Conservation (phyloP, 2,888 invertebrate species). For the Parelbella ahira region DNA sequence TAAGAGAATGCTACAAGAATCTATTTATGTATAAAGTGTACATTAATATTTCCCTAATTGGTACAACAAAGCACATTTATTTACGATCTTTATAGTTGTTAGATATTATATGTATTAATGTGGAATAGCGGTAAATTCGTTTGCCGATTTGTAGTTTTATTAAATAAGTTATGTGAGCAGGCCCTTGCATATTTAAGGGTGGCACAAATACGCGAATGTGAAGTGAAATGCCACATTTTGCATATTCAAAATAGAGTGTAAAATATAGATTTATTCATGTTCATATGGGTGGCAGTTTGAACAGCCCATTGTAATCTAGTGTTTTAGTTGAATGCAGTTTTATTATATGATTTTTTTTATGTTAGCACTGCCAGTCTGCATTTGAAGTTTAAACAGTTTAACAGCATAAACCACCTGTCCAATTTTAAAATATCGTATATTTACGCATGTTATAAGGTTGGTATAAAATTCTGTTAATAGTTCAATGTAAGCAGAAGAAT, state of each 20-base stretch:
- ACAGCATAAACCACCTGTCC: slow-evolving; percentile 24
- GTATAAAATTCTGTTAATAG: slow-evolving; percentile 16
- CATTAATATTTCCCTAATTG: slow-evolving; percentile 36
- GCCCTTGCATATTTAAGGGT: slow-evolving; percentile 49
- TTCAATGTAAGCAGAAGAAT: too few relatives aligned
- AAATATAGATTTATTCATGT: slow-evolving; percentile 9
- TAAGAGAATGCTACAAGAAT: slow-evolving; percentile 27
- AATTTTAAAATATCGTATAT: slow-evolving; percentile 26
- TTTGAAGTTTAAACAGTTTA: slow-evolving; percentile 41
- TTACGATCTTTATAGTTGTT: slow-evolving; percentile 31
- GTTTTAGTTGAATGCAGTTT: slow-evolving; percentile 48
- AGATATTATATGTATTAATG: slow-evolving; percentile 31
- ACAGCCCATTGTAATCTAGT: slow-evolving; percentile 30
- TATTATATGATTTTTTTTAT: slow-evolving; percentile 33
- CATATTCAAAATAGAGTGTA: too few relatives aligned
- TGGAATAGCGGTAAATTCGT: slow-evolving; percentile 38
- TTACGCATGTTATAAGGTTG: slow-evolving; percentile 25
- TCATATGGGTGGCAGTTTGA: too few relatives aligned
- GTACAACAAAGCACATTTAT: slow-evolving; percentile 38
- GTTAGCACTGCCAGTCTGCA: slow-evolving; percentile 63
- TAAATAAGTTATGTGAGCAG: slow-evolving; percentile 47
- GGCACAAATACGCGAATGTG: slow-evolving; percentile 2
- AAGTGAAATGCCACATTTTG: neutral
- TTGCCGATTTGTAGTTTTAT: slow-evolving; percentile 11
- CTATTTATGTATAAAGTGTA: slow-evolving; percentile 39